Percentiles rank a stretch among this genome's conserved stretches.
These are phyloP conservation scores for Heteromurus nitidus DNA, from an alignment of 2,888 invertebrate species.

Conservation along the genomic window DNA sequence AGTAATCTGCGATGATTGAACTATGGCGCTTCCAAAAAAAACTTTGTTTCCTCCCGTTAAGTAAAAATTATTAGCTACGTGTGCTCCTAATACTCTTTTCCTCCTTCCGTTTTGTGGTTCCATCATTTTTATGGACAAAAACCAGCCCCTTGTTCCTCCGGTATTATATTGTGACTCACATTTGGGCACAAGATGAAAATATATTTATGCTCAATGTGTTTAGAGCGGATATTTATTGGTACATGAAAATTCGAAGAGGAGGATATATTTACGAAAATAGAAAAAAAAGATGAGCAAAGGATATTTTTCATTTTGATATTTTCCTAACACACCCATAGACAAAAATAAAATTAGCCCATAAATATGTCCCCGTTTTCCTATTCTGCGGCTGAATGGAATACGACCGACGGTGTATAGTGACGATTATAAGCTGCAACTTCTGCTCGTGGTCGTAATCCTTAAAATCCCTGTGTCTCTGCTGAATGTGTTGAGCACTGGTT, in stretches of 20 bases:
- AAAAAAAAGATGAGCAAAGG: not conserved
- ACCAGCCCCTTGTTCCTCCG: not conserved
- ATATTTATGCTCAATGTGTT: no score
- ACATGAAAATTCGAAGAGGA: not conserved
- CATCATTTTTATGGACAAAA: no score
- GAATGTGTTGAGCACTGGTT: no score
- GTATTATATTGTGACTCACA: conserved; percentile 1
- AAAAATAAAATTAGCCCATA: conserved; percentile 1
- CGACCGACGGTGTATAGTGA: no score
- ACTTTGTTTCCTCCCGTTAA: conserved; percentile 4
- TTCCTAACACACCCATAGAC: not conserved
- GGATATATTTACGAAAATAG: no score
- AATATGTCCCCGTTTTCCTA: not conserved
- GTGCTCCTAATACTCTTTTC: not conserved
- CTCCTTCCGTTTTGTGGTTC: no score
- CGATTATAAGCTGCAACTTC: no score
- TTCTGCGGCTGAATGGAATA: no score
- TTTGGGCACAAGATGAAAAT: not conserved
- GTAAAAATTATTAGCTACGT: not conserved
- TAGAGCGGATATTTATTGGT: no score
- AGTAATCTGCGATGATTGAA: conserved; percentile 13
- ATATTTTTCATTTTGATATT: conserved; percentile 2
- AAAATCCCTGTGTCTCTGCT: no score
- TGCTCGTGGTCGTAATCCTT: no score
- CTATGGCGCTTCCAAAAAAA: not conserved